Percentiles rank a stretch among this genome's conserved stretches.
Conservation (phyloP, 2,797 vertebrate genomes). For the Onychomys leucogaster region DNA sequence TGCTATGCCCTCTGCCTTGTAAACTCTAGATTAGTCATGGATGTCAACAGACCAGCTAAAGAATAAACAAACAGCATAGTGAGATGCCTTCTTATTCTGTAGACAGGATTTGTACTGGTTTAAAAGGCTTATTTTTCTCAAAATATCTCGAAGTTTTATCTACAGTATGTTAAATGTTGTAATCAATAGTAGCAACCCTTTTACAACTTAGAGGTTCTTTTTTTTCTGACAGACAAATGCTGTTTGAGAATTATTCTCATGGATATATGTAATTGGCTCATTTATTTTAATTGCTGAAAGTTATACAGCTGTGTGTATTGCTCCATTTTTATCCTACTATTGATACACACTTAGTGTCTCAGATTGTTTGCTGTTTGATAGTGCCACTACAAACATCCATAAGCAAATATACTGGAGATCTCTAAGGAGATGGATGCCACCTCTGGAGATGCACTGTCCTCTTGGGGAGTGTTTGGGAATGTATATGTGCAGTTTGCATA, state of each 20-base stretch:
- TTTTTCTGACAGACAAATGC: neutral
- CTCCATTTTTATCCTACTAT: slow-evolving; percentile 18
- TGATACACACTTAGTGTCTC: slow-evolving; percentile 6
- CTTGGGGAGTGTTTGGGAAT: neutral
- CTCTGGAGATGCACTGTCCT: neutral
- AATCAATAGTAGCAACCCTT: neutral
- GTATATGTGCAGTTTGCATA: neutral
- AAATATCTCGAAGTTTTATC: neutral
- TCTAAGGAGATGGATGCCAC: neutral
- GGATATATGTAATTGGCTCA: neutral
- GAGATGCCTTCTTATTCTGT: neutral
- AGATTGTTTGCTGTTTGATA: neutral
- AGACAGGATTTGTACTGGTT: neutral
- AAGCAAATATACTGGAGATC: neutral
- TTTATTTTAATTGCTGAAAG: slow-evolving; percentile 46
- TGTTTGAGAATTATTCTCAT: neutral
- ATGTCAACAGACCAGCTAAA: slow-evolving; percentile 38
- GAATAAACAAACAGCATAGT: slow-evolving; percentile 21
- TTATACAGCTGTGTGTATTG: neutral
- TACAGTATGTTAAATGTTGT: neutral
- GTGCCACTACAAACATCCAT: neutral
- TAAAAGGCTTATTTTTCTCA: slow-evolving; percentile 41
- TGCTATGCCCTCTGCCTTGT: neutral
- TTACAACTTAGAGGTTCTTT: neutral
- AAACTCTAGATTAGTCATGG: slow-evolving; percentile 30